Evolutionary conservation across 2,888 invertebrate species (phyloP).

Genomic region (Polia nebulosa): DNA sequence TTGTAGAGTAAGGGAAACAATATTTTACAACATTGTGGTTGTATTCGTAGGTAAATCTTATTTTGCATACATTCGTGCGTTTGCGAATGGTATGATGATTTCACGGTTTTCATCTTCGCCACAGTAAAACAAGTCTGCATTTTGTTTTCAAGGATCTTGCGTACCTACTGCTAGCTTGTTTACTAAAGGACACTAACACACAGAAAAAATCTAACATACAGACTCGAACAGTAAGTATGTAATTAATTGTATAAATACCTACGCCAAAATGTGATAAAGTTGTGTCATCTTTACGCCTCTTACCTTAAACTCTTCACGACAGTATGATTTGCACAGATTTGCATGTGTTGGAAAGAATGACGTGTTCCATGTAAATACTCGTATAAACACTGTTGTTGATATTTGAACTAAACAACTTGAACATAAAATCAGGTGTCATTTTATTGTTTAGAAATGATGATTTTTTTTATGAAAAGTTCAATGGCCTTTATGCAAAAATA

Average conservation of each 20-base stretch:
- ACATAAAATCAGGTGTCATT: slow-evolving; percentile 5
- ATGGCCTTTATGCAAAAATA: slow-evolving; percentile 11
- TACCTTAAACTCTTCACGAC: slow-evolving; percentile 59
- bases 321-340: slow-evolving; percentile 31
- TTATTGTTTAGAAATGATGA: slow-evolving; percentile 63
- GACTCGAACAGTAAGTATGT: slow-evolving; percentile 7
- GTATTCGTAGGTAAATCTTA: slow-evolving; percentile 18
- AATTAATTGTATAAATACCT: slow-evolving; percentile 18
- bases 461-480: slow-evolving; percentile 38
- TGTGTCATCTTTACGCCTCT: slow-evolving; percentile 33
- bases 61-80: not conserved
- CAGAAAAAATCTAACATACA: not conserved
- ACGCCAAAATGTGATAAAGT: slow-evolving; percentile 29
- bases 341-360: slow-evolving; percentile 39
- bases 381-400: slow-evolving; percentile 10
- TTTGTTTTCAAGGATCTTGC: not conserved
- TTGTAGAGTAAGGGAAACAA: slow-evolving; percentile 5
- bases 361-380: slow-evolving; percentile 31
- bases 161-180: not conserved
- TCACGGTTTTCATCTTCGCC: slow-evolving; percentile 31
- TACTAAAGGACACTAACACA: slow-evolving; percentile 2
- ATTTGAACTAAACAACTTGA: slow-evolving; percentile 34
- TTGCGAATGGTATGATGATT: slow-evolving; percentile 22
- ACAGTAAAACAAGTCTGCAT: slow-evolving; percentile 4
- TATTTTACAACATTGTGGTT: not conserved